Evolutionary conservation across 2,797 vertebrate genomes (phyloP).

Genomic region (Acomys russatus): DNA sequence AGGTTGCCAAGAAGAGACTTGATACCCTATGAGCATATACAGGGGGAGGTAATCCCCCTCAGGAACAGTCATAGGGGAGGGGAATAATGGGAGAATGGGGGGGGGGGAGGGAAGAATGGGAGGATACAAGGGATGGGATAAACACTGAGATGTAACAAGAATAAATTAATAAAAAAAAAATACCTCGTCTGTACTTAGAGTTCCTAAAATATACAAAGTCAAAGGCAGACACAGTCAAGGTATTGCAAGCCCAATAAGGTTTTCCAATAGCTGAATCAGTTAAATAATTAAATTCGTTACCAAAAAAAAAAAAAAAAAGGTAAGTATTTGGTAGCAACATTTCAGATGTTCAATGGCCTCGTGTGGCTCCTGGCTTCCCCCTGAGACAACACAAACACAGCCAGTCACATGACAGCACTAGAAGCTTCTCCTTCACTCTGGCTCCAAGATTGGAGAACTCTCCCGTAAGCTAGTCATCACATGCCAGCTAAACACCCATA

Average conservation of each 20-base stretch:
- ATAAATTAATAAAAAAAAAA: no score
- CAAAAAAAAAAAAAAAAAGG: constrained; percentile 38
- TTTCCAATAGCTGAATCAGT: constrained; percentile 36
- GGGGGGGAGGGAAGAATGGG: no score
- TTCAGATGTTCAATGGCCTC: background rate
- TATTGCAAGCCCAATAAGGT: background rate
- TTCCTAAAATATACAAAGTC: background rate
- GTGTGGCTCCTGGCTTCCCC: rapidly evolving
- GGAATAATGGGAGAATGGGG: no score
- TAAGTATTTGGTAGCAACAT: background rate
- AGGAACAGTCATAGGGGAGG: no score
- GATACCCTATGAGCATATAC: no score
- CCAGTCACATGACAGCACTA: no score
- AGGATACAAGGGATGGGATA: no score
- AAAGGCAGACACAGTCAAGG: background rate
- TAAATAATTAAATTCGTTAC: background rate
- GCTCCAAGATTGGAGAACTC: background rate
- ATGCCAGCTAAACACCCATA: background rate
- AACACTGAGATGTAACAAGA: no score
- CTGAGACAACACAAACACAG: rapidly evolving
- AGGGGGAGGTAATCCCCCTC: no score
- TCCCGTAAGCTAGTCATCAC: background rate
- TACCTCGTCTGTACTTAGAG: background rate
- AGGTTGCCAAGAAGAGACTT: no score
- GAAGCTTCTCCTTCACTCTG: background rate